Conservation (phyloP, 2,888 invertebrate species). For the Drosophila greeni region DNA sequence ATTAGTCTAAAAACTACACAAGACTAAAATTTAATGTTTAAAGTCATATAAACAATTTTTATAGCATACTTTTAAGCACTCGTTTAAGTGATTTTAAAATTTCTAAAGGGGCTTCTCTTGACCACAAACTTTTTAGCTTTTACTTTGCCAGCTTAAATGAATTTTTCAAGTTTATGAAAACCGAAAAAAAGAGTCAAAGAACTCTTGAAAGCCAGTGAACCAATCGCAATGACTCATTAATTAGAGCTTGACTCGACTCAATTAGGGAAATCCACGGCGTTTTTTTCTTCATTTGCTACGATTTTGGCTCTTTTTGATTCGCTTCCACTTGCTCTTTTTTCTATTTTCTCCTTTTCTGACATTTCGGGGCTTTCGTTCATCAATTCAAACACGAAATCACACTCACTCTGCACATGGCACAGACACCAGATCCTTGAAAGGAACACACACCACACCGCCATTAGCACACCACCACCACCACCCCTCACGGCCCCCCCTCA, state of each 20-base stretch:
- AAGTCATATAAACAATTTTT: no score
- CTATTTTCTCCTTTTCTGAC: neutral
- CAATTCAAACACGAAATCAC: constrained; percentile 13
- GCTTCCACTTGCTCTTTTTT: neutral
- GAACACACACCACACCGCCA: neutral
- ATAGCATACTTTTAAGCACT: neutral
- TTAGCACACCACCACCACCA: constrained; percentile 1
- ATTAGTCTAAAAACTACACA: no score
- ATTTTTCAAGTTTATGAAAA: neutral
- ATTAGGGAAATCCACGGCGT: constrained; percentile 42
- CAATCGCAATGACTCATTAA: constrained; percentile 20
- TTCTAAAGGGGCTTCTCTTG: neutral
- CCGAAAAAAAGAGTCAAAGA: neutral
- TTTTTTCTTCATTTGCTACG: constrained; percentile 9
- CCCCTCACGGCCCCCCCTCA: constrained; percentile 23
- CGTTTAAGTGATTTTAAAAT: neutral
- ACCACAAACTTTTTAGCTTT: neutral
- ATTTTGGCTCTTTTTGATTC: constrained; percentile 16
- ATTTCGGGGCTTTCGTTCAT: constrained; percentile 14
- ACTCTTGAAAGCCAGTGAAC: constrained; percentile 4
- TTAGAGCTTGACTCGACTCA: constrained; percentile 42
- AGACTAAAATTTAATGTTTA: no score
- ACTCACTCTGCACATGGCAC: constrained; percentile 30
- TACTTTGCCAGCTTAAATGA: neutral
- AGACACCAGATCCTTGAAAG: constrained; percentile 6